These are phyloP conservation scores for Neodiprion fabricii DNA, from an alignment of 1,140 invertebrate genomes.

Conservation along the genomic window DNA sequence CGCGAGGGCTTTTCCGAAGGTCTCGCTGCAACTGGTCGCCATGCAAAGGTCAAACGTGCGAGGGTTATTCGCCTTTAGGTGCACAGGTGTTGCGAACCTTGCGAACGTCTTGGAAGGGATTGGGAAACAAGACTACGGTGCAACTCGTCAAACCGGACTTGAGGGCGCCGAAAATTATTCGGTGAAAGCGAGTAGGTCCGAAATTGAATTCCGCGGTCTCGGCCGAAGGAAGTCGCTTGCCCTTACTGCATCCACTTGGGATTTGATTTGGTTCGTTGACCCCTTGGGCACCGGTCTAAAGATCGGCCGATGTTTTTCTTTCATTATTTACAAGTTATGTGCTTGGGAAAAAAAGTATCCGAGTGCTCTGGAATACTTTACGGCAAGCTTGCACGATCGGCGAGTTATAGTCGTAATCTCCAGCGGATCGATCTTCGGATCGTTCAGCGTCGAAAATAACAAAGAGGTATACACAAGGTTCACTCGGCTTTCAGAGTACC, in stretches of 20 bases:
- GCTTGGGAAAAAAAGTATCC: neutral
- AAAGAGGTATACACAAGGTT: neutral
- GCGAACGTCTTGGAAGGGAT: neutral
- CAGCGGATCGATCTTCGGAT: no score
- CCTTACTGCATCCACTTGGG: neutral
- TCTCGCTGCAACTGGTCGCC: neutral
- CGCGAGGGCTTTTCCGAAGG: neutral
- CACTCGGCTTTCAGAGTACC: neutral
- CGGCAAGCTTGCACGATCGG: neutral
- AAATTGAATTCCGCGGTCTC: constrained; percentile 9
- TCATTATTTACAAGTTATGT: neutral
- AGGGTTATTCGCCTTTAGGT: neutral
- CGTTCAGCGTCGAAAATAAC: neutral
- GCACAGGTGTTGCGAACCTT: neutral
- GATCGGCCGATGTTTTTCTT: neutral
- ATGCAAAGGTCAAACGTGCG: neutral
- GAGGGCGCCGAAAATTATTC: constrained; percentile 41
- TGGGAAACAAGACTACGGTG: constrained; percentile 22
- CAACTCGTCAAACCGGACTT: constrained; percentile 50
- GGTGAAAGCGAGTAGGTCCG: neutral
- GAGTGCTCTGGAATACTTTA: neutral
- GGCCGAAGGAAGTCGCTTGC: neutral
- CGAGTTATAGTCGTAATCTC: neutral
- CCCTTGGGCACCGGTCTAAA: neutral
- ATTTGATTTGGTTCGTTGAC: constrained; percentile 14